Conservation (phyloP, 2,888 invertebrate genomes). For the Holacanthella duospinosa region DNA sequence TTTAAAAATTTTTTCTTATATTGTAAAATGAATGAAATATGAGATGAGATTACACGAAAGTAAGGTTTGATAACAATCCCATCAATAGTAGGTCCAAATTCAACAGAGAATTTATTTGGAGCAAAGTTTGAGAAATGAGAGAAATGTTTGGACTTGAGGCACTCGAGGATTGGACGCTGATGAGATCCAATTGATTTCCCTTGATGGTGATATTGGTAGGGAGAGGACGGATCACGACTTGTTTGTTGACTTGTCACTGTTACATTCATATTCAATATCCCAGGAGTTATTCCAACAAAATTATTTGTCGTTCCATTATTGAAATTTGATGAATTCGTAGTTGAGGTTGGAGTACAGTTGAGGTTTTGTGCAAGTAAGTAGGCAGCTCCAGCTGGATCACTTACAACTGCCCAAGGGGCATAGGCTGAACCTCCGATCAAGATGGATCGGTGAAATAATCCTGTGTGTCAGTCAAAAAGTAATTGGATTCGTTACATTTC, state of each 20-base stretch:
- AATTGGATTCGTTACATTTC: conserved; percentile 7
- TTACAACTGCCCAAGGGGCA: conserved; percentile 56
- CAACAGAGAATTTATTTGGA: conserved; percentile 34
- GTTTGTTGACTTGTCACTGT: not conserved
- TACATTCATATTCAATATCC: too few relatives aligned
- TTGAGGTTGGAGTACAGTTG: conserved; percentile 29
- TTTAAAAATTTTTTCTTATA: too few relatives aligned
- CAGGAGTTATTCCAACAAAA: not conserved
- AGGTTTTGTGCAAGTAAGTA: conserved; percentile 44
- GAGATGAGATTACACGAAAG: conserved; percentile 28
- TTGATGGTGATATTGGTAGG: not conserved
- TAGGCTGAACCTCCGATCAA: conserved; percentile 67
- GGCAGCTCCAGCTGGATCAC: conserved; percentile 50
- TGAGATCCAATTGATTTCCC: conserved; percentile 1
- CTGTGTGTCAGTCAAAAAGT: conserved; percentile 43
- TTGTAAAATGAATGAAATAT: too few relatives aligned
- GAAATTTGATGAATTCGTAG: not conserved
- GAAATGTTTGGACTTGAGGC: conserved; percentile 37
- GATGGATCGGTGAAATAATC: conserved; percentile 60
- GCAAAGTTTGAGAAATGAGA: conserved; percentile 33
- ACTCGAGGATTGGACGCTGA: conserved; percentile 32
- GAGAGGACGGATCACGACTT: not conserved
- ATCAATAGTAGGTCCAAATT: conserved; percentile 36
- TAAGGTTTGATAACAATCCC: conserved; percentile 37
- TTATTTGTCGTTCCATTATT: not conserved